phyloP scores from a whole-genome alignment of 2,113 vertebrate species.

The Serinus canaria region DNA sequence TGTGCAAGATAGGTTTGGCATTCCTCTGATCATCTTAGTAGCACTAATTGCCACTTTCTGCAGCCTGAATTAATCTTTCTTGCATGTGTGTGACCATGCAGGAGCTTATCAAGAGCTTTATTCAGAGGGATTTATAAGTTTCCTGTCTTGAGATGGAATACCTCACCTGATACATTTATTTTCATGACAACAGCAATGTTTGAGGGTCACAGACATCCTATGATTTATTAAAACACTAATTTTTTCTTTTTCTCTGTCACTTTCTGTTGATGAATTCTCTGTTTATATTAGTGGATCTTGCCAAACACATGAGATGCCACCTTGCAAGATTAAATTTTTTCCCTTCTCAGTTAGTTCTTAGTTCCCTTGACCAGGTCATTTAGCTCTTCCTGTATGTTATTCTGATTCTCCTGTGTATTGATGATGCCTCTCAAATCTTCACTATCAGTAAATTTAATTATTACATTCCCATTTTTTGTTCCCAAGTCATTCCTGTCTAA shows the following conservation, averaged over 20 bases:
- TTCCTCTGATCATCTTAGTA: not conserved
- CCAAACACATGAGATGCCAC: not conserved
- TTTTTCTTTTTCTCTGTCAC: not conserved
- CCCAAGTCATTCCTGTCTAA: not conserved
- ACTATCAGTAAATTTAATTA: not conserved
- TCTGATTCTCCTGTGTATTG: not conserved
- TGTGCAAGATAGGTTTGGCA: not conserved
- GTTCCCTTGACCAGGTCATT: not conserved
- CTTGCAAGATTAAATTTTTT: not conserved
- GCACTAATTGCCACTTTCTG: not conserved
- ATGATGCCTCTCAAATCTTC: not conserved
- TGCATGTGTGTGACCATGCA: not conserved
- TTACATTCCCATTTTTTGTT: not conserved
- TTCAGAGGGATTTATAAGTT: not conserved
- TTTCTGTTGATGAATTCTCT: not conserved
- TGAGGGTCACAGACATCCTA: not conserved
- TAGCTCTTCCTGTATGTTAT: not conserved
- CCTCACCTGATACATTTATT: not conserved
- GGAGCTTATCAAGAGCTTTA: not conserved
- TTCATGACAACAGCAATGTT: not conserved
- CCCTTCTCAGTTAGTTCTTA: not conserved
- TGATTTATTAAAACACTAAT: conserved; percentile 31
- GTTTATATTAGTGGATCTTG: not conserved
- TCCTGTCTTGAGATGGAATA: not conserved
- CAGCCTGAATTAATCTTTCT: not conserved